phyloP scores from a whole-genome alignment of 2,113 vertebrate species.

The Alethe diademata region DNA sequence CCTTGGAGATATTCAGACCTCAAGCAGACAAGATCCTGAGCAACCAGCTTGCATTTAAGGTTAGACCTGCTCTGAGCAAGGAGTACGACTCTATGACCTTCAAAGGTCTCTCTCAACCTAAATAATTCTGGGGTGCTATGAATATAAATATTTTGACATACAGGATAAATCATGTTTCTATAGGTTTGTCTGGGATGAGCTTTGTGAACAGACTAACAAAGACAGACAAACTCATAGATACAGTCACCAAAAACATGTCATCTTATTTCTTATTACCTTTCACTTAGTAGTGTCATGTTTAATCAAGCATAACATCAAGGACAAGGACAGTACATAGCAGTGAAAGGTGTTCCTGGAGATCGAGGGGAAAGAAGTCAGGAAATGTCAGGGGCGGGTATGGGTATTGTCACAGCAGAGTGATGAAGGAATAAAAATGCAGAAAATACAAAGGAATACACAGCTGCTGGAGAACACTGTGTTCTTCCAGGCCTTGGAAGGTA shows the following conservation, averaged over 20 bases:
- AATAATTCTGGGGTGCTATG: background rate
- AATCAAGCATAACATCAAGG: background rate
- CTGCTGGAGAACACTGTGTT: background rate
- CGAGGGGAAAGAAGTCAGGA: background rate
- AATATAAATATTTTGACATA: background rate
- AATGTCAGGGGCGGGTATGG: fast-evolving
- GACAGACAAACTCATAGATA: background rate
- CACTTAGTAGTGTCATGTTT: background rate
- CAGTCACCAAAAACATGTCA: background rate
- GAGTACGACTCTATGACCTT: background rate
- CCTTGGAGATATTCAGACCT: background rate
- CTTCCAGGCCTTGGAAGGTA: background rate
- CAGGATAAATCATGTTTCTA: background rate
- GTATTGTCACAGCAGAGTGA: background rate
- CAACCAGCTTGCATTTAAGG: background rate
- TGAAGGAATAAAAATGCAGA: background rate
- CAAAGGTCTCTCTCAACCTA: background rate
- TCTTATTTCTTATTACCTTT: background rate
- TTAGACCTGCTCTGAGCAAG: background rate
- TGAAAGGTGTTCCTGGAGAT: background rate
- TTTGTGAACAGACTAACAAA: background rate
- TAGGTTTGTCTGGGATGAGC: background rate
- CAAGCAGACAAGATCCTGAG: background rate
- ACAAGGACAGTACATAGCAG: background rate
- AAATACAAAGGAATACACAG: background rate